These are phyloP conservation scores for Amazonetta brasiliensis DNA, from an alignment of 2,797 vertebrate species.

Conservation along the genomic window DNA sequence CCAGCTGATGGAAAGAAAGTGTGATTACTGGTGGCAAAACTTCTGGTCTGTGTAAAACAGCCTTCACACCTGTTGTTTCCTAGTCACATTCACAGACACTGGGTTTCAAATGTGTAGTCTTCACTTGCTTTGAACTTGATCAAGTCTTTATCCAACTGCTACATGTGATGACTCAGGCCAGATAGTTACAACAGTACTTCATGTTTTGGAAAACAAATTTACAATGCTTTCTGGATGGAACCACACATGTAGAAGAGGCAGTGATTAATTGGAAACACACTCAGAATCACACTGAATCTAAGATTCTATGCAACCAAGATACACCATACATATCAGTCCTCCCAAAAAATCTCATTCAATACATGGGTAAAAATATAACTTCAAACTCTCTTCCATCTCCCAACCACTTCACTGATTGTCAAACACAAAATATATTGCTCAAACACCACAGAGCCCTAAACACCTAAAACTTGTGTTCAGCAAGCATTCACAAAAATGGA, in stretches of 20 bases:
- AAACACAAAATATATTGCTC: not conserved
- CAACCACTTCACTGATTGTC: not conserved
- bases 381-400: not conserved
- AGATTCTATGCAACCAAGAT: not conserved
- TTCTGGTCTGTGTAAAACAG: not conserved
- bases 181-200: not conserved
- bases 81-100: not conserved
- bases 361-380: not conserved
- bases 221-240: not conserved
- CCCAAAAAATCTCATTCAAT: not conserved
- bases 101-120: accelerated
- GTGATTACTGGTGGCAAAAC: not conserved
- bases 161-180: not conserved
- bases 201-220: accelerated
- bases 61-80: not conserved
- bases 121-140: not conserved
- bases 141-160: not conserved
- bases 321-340: accelerated
- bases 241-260: not conserved
- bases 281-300: too few species aligned
- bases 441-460: not conserved
- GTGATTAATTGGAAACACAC: not conserved
- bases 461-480: not conserved
- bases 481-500: not conserved
- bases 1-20: not conserved